Evolutionary conservation across 2,888 invertebrate genomes (phyloP).

Genomic region (Oxycera nigricornis): DNA sequence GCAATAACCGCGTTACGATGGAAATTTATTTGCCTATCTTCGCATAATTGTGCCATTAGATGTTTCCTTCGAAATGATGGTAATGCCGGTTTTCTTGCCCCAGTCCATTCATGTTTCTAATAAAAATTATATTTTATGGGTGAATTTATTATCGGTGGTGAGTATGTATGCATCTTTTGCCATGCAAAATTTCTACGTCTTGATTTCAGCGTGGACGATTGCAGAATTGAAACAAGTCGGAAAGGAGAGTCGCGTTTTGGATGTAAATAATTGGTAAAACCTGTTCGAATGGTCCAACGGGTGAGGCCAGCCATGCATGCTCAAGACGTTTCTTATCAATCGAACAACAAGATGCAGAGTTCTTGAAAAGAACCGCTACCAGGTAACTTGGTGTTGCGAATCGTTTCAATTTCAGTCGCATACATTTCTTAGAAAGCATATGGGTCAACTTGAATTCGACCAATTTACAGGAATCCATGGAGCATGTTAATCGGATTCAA

Average conservation of each 20-base stretch:
- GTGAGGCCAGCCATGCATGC: not conserved
- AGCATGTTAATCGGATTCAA: no score
- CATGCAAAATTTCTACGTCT: not conserved
- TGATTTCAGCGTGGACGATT: not conserved
- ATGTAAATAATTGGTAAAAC: not conserved
- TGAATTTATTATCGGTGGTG: not conserved
- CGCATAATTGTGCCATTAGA: not conserved
- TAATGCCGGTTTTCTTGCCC: not conserved
- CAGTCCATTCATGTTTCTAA: conserved; percentile 16
- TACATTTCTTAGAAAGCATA: no score
- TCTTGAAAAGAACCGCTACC: not conserved
- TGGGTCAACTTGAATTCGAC: no score
- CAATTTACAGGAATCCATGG: no score
- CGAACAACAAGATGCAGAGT: not conserved
- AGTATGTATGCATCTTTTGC: not conserved
- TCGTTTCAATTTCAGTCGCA: no score
- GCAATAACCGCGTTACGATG: conserved; percentile 4
- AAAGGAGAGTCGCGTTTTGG: not conserved
- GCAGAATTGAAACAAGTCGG: not conserved
- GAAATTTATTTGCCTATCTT: not conserved
- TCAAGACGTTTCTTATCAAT: not conserved
- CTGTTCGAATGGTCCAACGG: not conserved
- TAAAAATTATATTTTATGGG: conserved; percentile 12
- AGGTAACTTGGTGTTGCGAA: no score
- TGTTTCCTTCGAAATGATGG: not conserved